Evolutionary conservation across 37 sponge, comb jelly and placozoan genomes (phyloP), one percentile per base, ranked within the genome.

Genomic region (Bolinopsis microptera): DNA sequence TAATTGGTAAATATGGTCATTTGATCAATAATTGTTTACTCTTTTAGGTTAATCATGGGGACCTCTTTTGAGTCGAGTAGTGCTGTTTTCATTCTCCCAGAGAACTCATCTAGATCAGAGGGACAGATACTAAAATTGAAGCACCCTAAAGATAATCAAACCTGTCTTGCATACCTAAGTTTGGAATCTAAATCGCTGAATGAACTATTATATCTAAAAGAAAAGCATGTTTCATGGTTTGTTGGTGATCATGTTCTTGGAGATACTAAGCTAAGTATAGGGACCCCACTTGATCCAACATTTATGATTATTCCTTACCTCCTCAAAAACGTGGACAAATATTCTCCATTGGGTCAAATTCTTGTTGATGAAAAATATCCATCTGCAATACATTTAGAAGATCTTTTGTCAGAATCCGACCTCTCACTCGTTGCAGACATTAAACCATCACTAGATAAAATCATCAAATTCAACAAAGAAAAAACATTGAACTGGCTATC

Each of bases 171-270:
- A 25, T 86, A 86, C 39, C 30, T 86, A 0, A 38, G 24, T 1
- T 21, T 18, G 16, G 35, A 77, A 39, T 28, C 41, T 26, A 39
- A 86, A 39, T 28, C 36, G 8, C 13, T 86, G 8, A n/a, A 39
- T 41, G 90, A 86, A 41, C 90, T 86, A 8, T 41, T 22, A 21
- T 33, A 13, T 33, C 5, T 41, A 39, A 86, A 86, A 41, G 90
- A 86, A 41, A 86, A 40, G 23, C 30, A 86, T 41, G 61, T 86
- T 33, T 86, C 90, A 24, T 86, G 90, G 90, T 86, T 86, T 86
- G 90, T 86, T 86, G 90, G 61, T 86, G 61, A 86, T 24, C 0
- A 41, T 86, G 41, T 86, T 39, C 25, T 34, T 26, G 90, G 90
- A 28, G 90, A 41, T 41, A 41, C 41, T 16, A 13, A 39, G 13